Conservation (phyloP, 1,140 invertebrate genomes). For the Aplysia californica region DNA sequence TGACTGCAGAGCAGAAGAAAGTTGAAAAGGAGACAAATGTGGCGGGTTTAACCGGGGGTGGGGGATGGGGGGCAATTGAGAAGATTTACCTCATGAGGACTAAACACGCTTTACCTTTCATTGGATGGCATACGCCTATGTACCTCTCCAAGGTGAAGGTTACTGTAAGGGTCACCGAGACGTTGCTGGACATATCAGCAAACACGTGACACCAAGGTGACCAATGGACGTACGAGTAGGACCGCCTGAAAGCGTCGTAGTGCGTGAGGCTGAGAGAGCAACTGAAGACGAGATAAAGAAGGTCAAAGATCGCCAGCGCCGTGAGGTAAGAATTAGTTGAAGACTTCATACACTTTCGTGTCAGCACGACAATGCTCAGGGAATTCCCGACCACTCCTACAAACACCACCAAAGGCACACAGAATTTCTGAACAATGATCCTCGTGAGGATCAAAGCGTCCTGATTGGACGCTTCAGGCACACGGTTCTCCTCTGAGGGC, state of each 20-base stretch:
- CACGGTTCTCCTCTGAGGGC: neutral
- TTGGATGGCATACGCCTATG: slow-evolving; percentile 81
- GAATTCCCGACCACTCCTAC: slow-evolving; percentile 89
- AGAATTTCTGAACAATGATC: slow-evolving; percentile 27
- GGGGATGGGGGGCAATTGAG: too few relatives aligned
- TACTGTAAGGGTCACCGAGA: slow-evolving; percentile 79
- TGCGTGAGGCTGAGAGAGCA: slow-evolving; percentile 67
- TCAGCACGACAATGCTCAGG: slow-evolving; percentile 88
- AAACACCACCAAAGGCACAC: slow-evolving; percentile 80
- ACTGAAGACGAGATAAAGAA: slow-evolving; percentile 77
- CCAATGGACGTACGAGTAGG: slow-evolving; percentile 60
- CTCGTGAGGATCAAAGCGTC: slow-evolving; percentile 16
- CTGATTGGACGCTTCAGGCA: neutral
- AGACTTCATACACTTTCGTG: slow-evolving; percentile 88
- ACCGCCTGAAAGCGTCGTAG: slow-evolving; percentile 74
- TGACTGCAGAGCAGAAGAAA: too few relatives aligned
- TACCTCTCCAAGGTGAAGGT: slow-evolving; percentile 83
- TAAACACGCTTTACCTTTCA: slow-evolving; percentile 72
- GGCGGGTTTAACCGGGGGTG: too few relatives aligned
- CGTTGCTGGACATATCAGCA: slow-evolving; percentile 75
- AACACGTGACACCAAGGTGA: slow-evolving; percentile 72
- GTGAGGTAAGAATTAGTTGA: slow-evolving; percentile 92
- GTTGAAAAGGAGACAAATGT: too few relatives aligned
- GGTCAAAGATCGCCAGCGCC: slow-evolving; percentile 88
- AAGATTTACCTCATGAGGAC: neutral